These are phyloP conservation scores for Mormyrops boulengeri DNA, from an alignment of 2,797 vertebrate species.

Conservation along the genomic window DNA sequence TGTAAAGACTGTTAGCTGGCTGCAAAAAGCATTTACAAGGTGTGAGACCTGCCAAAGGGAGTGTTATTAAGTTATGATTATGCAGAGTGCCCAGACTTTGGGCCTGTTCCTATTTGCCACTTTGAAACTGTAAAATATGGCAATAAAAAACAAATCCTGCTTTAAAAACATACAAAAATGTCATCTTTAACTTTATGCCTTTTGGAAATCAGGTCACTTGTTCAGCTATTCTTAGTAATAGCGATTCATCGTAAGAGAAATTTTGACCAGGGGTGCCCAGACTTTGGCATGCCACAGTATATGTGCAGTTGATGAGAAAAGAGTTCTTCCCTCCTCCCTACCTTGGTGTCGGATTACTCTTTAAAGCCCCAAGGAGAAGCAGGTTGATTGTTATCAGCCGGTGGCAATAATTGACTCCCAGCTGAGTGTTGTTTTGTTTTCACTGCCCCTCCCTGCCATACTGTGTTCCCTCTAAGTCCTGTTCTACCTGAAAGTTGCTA, in stretches of 20 bases:
- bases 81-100: not conserved
- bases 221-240: not conserved
- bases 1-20: not conserved
- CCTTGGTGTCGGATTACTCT: not conserved
- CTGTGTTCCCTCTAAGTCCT: not conserved
- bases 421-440: not conserved
- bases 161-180: not conserved
- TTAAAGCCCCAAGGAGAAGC: not conserved
- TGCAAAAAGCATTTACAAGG: not conserved
- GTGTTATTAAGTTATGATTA: not conserved
- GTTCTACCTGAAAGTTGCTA: not conserved
- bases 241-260: not conserved
- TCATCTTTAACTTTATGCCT: not conserved
- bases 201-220: not conserved
- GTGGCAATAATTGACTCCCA: not conserved
- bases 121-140: not conserved
- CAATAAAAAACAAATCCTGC: not conserved
- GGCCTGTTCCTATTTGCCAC: not conserved
- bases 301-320: not conserved
- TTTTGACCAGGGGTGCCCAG: not conserved
- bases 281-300: not conserved
- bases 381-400: not conserved
- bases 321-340: not conserved
- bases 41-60: not conserved
- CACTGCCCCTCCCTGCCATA: not conserved